phyloP scores from a whole-genome alignment of 2,797 vertebrate species.

The Urocyon cinereoargenteus region DNA sequence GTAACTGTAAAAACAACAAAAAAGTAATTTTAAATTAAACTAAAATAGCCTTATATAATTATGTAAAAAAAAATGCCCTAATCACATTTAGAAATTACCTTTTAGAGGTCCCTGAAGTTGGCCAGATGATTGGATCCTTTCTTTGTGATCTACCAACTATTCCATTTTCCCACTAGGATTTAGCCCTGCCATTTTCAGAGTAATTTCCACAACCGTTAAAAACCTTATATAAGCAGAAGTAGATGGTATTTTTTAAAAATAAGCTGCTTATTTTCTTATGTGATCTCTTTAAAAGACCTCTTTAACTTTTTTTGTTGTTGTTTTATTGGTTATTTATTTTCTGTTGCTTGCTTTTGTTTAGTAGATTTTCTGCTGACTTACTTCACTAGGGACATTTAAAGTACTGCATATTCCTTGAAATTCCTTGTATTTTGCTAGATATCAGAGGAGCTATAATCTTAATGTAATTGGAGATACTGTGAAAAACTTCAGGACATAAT shows the following conservation, averaged over 20 bases:
- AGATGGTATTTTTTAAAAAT: conserved; percentile 17
- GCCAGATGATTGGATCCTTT: not conserved
- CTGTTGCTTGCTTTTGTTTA: conserved; percentile 45
- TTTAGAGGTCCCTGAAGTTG: conserved; percentile 33
- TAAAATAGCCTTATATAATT: not conserved
- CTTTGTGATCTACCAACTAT: conserved; percentile 1
- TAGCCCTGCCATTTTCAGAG: not conserved
- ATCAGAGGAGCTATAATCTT: conserved; percentile 26
- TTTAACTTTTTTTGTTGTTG: not conserved
- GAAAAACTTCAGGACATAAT: conserved; percentile 4
- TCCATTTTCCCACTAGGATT: conserved; percentile 24
- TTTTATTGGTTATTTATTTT: conserved; percentile 39
- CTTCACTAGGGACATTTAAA: conserved; percentile 73
- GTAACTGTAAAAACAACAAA: conserved; percentile 27
- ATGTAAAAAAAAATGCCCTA: not conserved
- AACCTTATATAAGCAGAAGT: conserved; percentile 36
- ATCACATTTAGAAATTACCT: not conserved
- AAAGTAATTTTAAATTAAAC: not conserved
- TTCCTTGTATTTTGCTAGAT: conserved; percentile 53
- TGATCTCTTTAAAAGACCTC: conserved; percentile 26
- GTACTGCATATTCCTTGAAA: conserved; percentile 9
- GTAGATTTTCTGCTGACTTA: conserved; percentile 49
- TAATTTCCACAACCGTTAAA: conserved; percentile 62
- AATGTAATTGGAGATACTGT: conserved; percentile 8
- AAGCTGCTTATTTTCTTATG: conserved; percentile 36